Evolutionary conservation across 2,888 invertebrate genomes (phyloP), one percentile per base, ranked within the genome.

Genomic region (Tupiocoris notatus): DNA sequence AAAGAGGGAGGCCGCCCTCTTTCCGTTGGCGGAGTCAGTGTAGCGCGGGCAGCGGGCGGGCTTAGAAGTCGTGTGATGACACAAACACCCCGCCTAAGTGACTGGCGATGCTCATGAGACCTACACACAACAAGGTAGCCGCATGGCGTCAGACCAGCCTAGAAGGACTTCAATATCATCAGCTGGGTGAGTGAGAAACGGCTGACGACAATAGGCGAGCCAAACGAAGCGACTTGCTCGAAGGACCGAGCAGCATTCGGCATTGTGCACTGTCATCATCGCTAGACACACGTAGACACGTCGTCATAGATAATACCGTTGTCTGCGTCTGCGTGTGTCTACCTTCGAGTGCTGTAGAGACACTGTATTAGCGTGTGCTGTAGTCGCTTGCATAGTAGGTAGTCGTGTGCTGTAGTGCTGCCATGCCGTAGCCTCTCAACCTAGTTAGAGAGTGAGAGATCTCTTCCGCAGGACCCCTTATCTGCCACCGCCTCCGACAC

Each of bases 91-190:
- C 62, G 73, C 64, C 63, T 54, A 39, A 62, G 64, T 64, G 61
- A 62, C 73, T 56, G 73, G 73, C 73, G 73, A 73, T 73, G 73
- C 73, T 64, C 73, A 73, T 73, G 73, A 73, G 64, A 73, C 73
- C 73, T 70, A 73, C 73, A 73, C 62, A 63, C 64, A 63, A 73
- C 73, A 73, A 70, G 59, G 63, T 73, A 73, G 73, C 73, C 73
- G 73, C 63, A 73, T 73, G 73, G 73, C 73, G 64, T 73, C 73
- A 62, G 63, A 73, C 73, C 73, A 73, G 73, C 73, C 73, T 63
- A 73, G 73, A 73, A 73, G 73, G 64, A 63, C 73, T 63, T 73
- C 73, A 63, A 73, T 73, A 73, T 64, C 73, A 63, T 63, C 73
- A 62, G 73, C 73, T 73, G 73, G 73, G 73, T 73, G 64, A 63